Conservation (phyloP, 2,797 vertebrate species). For the Bradypus variegatus region DNA sequence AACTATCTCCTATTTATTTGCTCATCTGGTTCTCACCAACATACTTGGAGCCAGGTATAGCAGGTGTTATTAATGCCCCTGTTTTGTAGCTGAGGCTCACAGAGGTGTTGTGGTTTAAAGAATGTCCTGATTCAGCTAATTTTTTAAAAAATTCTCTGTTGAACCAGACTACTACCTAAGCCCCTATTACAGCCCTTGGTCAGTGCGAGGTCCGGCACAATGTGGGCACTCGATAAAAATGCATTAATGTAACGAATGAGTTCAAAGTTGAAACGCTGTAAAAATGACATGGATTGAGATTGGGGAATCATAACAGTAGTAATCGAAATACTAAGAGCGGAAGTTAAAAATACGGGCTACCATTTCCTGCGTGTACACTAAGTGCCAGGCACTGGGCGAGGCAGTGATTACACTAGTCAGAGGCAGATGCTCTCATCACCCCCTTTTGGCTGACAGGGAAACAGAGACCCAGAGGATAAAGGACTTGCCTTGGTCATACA, state of each 20-base stretch:
- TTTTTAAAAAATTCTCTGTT: neutral
- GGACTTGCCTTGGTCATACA: neutral
- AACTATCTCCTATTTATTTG: neutral
- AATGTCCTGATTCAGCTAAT: neutral
- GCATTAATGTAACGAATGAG: too few species aligned
- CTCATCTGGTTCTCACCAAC: neutral
- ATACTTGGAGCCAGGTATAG: neutral
- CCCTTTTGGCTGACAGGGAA: neutral
- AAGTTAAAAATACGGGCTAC: neutral
- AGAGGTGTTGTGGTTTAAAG: neutral
- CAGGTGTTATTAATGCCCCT: neutral
- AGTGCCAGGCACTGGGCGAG: neutral
- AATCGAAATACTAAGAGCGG: neutral
- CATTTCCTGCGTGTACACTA: neutral
- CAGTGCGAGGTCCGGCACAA: neutral
- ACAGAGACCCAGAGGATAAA: neutral
- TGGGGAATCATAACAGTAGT: accelerated
- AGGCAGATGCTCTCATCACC: neutral
- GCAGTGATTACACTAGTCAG: too few species aligned
- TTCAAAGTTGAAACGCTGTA: neutral
- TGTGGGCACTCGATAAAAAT: neutral
- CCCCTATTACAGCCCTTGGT: neutral
- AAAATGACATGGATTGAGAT: accelerated
- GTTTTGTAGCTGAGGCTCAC: neutral
- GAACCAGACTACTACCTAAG: neutral